A percentile compares a stretch with the other conserved stretches of the same genome.
These are phyloP conservation scores for Engystomops pustulosus DNA, from an alignment of 2,113 vertebrate species.

Conservation along the genomic window DNA sequence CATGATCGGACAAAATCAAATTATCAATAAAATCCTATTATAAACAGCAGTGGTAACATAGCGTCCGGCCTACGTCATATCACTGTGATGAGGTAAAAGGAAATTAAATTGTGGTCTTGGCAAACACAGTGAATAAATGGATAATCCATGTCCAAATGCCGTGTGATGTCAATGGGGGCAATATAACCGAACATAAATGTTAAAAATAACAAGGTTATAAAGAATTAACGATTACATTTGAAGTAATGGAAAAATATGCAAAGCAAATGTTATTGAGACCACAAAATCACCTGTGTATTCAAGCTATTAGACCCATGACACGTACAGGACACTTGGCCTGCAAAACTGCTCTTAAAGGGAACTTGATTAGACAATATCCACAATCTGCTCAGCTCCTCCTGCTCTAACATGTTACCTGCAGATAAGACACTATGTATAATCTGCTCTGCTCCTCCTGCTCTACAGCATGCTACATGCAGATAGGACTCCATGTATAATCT, in stretches of 20 bases:
- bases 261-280: background rate
- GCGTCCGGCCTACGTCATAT: background rate
- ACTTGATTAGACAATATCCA: too few species aligned
- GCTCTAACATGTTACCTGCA: too few species aligned
- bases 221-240: background rate
- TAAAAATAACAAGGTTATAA: background rate
- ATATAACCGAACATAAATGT: background rate
- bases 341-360: too few species aligned
- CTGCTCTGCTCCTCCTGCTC: too few species aligned
- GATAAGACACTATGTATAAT: too few species aligned
- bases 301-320: too few species aligned
- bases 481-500: too few species aligned
- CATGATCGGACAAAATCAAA: too few species aligned
- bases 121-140: background rate
- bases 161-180: background rate
- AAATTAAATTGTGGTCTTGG: constrained; percentile 12
- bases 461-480: too few species aligned
- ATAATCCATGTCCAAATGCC: background rate
- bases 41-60: background rate
- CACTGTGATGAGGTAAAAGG: background rate
- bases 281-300: too few species aligned
- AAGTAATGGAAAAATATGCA: background rate
- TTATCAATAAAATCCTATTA: background rate
- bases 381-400: too few species aligned
- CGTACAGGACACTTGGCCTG: too few species aligned